phyloP scores from a whole-genome alignment of 2,113 vertebrate genomes.

The Pteronura brasiliensis region DNA sequence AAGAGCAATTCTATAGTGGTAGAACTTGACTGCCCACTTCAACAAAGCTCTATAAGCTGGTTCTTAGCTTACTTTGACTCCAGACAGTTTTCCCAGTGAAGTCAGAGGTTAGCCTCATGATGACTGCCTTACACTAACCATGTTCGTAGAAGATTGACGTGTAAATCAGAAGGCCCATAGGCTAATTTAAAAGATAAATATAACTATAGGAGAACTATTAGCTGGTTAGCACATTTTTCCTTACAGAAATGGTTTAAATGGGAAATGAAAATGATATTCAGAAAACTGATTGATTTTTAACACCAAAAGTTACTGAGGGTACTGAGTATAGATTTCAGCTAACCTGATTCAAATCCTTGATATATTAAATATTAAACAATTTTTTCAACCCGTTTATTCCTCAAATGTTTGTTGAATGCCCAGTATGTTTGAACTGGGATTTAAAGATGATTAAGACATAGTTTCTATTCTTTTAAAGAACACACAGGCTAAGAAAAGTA shows the following conservation, averaged over 20 bases:
- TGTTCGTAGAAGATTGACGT: neutral
- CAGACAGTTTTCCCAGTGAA: neutral
- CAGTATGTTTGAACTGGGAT: neutral
- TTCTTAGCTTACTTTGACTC: neutral
- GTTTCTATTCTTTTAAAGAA: neutral
- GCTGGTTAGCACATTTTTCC: neutral
- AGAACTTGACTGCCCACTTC: neutral
- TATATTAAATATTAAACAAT: slow-evolving; percentile 3
- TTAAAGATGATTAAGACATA: neutral
- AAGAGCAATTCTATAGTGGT: neutral
- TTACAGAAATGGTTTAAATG: neutral
- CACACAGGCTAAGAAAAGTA: neutral
- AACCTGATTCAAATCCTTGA: neutral
- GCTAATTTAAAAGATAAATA: neutral
- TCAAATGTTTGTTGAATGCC: neutral
- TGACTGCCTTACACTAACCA: neutral
- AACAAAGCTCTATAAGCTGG: neutral
- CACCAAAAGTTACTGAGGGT: neutral
- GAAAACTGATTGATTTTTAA: neutral
- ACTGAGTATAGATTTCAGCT: neutral
- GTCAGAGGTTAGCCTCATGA: neutral
- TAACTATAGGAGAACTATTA: neutral
- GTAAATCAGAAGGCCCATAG: neutral
- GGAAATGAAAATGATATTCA: neutral
- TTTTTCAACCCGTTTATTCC: neutral